Evolutionary conservation across 2,797 vertebrate species (phyloP).

Genomic region (Jordanella pulchra): DNA sequence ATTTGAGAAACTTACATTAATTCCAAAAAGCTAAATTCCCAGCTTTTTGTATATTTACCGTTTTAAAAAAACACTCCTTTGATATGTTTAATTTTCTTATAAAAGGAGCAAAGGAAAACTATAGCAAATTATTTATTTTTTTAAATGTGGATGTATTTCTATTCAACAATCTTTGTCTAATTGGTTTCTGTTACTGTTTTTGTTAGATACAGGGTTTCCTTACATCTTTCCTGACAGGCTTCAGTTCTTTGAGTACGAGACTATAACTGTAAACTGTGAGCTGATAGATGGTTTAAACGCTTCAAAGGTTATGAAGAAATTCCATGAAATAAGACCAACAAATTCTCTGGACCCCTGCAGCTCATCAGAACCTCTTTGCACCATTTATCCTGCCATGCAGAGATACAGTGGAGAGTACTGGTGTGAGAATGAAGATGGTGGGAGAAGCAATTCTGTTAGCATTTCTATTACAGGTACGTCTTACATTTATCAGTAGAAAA

Average conservation of each 20-base stretch:
- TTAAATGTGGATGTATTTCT: neutral
- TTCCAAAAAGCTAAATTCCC: no score
- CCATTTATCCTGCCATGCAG: neutral
- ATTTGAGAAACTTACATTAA: neutral
- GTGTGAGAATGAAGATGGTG: neutral
- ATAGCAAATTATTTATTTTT: no score
- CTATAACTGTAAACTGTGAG: neutral
- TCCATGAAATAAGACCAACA: neutral
- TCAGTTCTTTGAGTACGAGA: conserved; percentile 5
- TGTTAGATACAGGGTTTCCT: neutral
- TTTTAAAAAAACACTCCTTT: no score
- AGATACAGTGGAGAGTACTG: neutral
- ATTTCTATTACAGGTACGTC: neutral
- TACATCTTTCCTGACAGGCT: neutral
- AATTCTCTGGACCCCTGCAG: neutral
- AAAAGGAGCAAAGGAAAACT: no score
- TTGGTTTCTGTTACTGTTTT: neutral
- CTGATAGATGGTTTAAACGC: neutral
- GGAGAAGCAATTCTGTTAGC: neutral
- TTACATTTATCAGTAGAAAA: no score
- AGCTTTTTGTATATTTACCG: neutral
- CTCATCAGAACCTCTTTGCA: neutral
- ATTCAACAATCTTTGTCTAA: neutral
- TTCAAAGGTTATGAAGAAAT: neutral
- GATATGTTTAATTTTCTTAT: neutral